Conservation (phyloP, 53 echinoderm and acorn worm species). For the Hippasteria phrygiana region DNA sequence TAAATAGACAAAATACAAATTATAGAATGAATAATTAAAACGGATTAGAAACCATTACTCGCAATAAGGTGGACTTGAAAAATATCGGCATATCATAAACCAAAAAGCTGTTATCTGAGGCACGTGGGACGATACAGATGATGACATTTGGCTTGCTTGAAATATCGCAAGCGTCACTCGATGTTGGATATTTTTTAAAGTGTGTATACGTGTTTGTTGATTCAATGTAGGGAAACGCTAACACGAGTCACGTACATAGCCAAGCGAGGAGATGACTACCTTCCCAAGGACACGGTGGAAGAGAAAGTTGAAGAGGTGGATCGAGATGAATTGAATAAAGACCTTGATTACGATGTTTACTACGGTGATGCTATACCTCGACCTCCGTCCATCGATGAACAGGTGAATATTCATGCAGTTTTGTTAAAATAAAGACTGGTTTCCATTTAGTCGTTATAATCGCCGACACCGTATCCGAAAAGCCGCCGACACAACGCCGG, state of each 20-base stretch:
- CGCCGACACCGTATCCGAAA: neutral
- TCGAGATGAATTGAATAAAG: neutral
- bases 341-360: neutral
- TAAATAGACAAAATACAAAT: too few relatives aligned
- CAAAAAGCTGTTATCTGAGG: too few relatives aligned
- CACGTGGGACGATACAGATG: too few relatives aligned
- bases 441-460: neutral
- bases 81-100: too few relatives aligned
- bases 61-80: too few relatives aligned
- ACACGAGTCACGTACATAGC: conserved; percentile 33
- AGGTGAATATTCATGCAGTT: neutral
- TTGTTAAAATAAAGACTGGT: too few relatives aligned
- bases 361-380: conserved; percentile 22
- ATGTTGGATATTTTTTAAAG: neutral
- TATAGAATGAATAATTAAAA: too few relatives aligned
- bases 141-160: too few relatives aligned
- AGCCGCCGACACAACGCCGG: too few relatives aligned
- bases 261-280: conserved; percentile 2
- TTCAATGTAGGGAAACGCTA: neutral
- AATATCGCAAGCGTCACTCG: too few relatives aligned
- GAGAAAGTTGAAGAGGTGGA: neutral
- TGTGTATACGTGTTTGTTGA: neutral
- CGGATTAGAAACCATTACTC: too few relatives aligned
- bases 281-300: neutral
- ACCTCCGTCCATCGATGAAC: neutral